Conservation (phyloP, 2,113 vertebrate genomes). For the Albula goreensis region DNA sequence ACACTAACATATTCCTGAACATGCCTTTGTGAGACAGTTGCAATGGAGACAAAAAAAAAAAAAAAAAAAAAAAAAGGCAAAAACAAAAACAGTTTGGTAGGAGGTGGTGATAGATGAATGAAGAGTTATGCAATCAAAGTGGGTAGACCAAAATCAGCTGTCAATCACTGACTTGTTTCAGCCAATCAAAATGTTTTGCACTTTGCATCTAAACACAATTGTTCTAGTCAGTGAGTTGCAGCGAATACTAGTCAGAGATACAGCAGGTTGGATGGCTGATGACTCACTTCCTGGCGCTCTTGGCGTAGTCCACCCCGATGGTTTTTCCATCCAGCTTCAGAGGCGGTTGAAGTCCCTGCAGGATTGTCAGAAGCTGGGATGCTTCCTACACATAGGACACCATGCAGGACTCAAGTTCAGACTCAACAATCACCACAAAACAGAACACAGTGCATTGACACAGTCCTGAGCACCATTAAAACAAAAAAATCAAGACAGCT, state of each 20-base stretch:
- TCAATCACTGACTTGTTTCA: too few relatives aligned
- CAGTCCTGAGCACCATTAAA: not conserved
- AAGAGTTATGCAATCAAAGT: too few relatives aligned
- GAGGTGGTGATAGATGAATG: too few relatives aligned
- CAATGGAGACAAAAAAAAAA: too few relatives aligned
- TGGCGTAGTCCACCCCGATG: constrained; percentile 96
- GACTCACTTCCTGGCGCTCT: constrained; percentile 96
- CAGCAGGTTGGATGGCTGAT: not conserved
- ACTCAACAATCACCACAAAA: not conserved
- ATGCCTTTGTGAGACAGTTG: not conserved
- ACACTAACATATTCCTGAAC: not conserved
- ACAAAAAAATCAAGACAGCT: not conserved
- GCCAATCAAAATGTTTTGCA: too few relatives aligned
- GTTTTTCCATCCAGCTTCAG: constrained; percentile 97
- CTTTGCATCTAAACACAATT: too few relatives aligned
- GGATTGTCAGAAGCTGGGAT: constrained; percentile 92
- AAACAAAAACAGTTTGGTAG: too few relatives aligned
- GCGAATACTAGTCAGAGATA: not conserved
- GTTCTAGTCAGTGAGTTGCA: too few relatives aligned
- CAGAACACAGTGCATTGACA: not conserved
- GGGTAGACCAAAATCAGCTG: too few relatives aligned
- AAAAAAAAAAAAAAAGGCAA: too few relatives aligned
- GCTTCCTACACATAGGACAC: constrained; percentile 78
- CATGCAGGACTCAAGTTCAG: constrained; percentile 21
- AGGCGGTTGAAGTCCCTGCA: constrained; percentile 91